Evolutionary conservation across 2,113 vertebrate species (phyloP).

Genomic region (Acinonyx jubatus): DNA sequence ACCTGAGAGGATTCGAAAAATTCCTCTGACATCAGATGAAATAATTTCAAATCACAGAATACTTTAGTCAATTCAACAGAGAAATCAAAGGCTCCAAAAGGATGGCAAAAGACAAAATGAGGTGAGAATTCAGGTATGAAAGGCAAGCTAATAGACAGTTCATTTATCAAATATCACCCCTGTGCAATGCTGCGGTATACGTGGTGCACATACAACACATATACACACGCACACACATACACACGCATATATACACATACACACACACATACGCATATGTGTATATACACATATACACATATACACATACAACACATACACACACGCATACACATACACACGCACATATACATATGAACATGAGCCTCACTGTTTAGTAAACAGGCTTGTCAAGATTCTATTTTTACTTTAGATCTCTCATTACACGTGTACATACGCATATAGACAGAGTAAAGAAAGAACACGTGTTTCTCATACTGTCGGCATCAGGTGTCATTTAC

Average conservation of each 20-base stretch:
- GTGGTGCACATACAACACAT: too few relatives aligned
- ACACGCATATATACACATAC: not conserved
- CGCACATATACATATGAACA: not conserved
- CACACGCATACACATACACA: too few relatives aligned
- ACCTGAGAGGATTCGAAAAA: conserved; percentile 23
- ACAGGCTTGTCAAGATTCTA: not conserved
- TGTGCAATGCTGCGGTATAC: not conserved
- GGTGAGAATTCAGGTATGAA: conserved; percentile 44
- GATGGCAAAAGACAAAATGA: conserved; percentile 29
- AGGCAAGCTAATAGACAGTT: conserved; percentile 32
- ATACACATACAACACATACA: too few relatives aligned
- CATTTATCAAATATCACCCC: conserved; percentile 44
- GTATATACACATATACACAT: too few relatives aligned
- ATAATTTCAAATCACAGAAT: conserved; percentile 60
- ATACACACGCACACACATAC: too few relatives aligned
- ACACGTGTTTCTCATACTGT: not conserved
- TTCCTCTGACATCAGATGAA: not conserved
- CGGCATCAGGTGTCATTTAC: not conserved
- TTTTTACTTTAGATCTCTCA: not conserved
- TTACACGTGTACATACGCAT: not conserved
- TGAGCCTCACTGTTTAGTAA: not conserved
- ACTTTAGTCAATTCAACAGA: conserved; percentile 42
- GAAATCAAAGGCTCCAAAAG: conserved; percentile 49
- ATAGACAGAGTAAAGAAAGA: not conserved
- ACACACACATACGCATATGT: too few relatives aligned